Conservation (phyloP, 2,797 vertebrate genomes). For the Mormyrops attenuatus region DNA sequence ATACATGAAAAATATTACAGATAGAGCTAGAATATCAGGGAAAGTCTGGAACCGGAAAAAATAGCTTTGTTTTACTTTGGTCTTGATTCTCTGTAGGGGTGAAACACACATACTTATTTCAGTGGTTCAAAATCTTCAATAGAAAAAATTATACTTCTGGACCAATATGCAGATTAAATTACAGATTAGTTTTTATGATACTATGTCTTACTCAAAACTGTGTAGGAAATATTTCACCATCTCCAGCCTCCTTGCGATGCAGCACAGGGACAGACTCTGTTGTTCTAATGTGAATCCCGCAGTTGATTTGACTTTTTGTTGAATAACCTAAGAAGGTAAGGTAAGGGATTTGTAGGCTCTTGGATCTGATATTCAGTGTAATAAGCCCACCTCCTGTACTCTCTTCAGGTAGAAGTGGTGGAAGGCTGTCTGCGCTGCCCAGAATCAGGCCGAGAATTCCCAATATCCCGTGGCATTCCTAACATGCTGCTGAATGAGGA, state of each 20-base stretch:
- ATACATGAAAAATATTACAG: background rate
- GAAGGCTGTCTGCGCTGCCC: constrained; percentile 84
- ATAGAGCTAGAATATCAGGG: background rate
- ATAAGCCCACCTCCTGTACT: background rate
- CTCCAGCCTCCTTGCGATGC: background rate
- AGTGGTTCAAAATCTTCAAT: background rate
- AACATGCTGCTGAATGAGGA: constrained; percentile 88
- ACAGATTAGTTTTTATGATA: background rate
- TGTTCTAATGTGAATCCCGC: background rate
- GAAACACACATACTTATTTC: background rate
- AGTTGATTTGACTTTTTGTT: background rate
- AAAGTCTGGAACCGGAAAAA: background rate
- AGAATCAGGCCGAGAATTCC: constrained; percentile 81
- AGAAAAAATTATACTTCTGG: background rate
- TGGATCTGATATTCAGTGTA: background rate
- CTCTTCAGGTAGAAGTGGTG: constrained; percentile 75
- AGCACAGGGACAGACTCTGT: background rate
- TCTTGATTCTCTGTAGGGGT: background rate
- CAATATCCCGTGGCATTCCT: constrained; percentile 82
- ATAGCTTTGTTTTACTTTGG: background rate
- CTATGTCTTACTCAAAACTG: background rate
- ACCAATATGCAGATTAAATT: background rate
- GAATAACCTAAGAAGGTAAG: background rate
- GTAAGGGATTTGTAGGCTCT: background rate
- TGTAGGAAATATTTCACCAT: background rate